Evolutionary conservation across 2,797 vertebrate genomes (phyloP).

Genomic region (Lacerta bilineata): DNA sequence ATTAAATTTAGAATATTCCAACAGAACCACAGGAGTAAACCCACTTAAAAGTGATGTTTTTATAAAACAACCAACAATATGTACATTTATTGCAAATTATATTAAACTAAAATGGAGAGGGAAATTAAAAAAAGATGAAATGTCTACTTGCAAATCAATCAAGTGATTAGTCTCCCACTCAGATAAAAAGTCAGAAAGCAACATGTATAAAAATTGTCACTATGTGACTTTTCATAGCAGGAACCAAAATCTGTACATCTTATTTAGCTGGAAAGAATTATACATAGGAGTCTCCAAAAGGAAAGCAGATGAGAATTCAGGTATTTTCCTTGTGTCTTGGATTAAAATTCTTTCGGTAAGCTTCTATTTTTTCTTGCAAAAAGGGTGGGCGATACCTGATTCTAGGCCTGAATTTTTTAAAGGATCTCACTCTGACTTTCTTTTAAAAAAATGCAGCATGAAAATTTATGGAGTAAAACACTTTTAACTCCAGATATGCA

Average conservation of each 20-base stretch:
- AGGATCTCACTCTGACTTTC: slow-evolving; percentile 79
- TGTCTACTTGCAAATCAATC: slow-evolving; percentile 83
- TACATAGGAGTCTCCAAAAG: slow-evolving; percentile 85
- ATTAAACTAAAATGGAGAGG: slow-evolving; percentile 83
- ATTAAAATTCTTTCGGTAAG: slow-evolving; percentile 81
- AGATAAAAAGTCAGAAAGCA: slow-evolving; percentile 86
- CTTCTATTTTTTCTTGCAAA: slow-evolving; percentile 76
- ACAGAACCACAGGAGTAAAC: slow-evolving; percentile 82
- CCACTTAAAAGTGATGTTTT: slow-evolving; percentile 83
- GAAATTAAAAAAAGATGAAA: slow-evolving; percentile 81
- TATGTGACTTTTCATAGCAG: slow-evolving; percentile 85
- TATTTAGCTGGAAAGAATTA: slow-evolving; percentile 85
- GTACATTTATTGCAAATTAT: slow-evolving; percentile 89
- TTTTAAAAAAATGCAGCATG: slow-evolving; percentile 83
- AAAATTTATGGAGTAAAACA: slow-evolving; percentile 81
- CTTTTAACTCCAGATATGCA: slow-evolving; percentile 83
- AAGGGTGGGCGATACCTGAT: slow-evolving; percentile 75
- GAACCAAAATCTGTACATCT: slow-evolving; percentile 86
- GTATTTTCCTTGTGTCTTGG: slow-evolving; percentile 64
- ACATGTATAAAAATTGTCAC: slow-evolving; percentile 86
- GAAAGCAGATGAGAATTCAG: slow-evolving; percentile 78
- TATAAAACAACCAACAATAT: slow-evolving; percentile 86
- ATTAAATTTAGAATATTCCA: slow-evolving; percentile 84
- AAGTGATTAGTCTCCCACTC: slow-evolving; percentile 84
- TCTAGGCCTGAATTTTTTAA: slow-evolving; percentile 73